Percentiles rank a stretch among this genome's conserved stretches.
phyloP scores from a whole-genome alignment of 1,140 invertebrate genomes.

The Drosophila ananassae region DNA sequence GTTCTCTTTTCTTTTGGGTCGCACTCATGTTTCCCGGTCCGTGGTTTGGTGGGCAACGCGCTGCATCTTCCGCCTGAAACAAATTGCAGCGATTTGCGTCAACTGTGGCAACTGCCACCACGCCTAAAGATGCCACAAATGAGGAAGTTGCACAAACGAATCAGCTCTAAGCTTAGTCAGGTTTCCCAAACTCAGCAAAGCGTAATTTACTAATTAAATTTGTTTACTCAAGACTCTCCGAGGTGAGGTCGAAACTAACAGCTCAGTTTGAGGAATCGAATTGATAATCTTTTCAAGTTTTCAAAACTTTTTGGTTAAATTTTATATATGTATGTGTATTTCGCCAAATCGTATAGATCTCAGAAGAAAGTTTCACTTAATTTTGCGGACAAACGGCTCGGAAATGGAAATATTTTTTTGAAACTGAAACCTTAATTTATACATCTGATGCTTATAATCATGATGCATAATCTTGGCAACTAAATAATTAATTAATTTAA shows the following conservation, averaged over 20 bases:
- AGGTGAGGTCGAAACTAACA: background rate
- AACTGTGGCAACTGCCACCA: slow-evolving; percentile 19
- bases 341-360: no score
- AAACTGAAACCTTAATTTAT: no score
- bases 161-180: background rate
- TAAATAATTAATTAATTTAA: background rate
- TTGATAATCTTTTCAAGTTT: no score
- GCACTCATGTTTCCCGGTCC: background rate
- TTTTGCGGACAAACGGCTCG: no score
- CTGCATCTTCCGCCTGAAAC: slow-evolving; percentile 17
- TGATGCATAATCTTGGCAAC: background rate
- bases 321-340: no score
- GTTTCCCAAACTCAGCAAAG: background rate
- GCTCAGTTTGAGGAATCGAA: no score
- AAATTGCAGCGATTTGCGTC: slow-evolving; percentile 65
- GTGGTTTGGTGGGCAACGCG: background rate
- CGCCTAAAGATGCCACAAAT: slow-evolving; percentile 10
- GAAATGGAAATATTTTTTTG: no score
- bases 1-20: background rate
- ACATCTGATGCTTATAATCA: background rate
- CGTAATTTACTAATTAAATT: background rate
- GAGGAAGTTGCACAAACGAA: background rate
- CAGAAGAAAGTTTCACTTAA: no score
- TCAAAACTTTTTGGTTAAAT: no score
- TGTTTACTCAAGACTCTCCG: background rate